Conservation (phyloP, 35 echinoderm and acorn worm genomes). For the Amphiura filiformis region DNA sequence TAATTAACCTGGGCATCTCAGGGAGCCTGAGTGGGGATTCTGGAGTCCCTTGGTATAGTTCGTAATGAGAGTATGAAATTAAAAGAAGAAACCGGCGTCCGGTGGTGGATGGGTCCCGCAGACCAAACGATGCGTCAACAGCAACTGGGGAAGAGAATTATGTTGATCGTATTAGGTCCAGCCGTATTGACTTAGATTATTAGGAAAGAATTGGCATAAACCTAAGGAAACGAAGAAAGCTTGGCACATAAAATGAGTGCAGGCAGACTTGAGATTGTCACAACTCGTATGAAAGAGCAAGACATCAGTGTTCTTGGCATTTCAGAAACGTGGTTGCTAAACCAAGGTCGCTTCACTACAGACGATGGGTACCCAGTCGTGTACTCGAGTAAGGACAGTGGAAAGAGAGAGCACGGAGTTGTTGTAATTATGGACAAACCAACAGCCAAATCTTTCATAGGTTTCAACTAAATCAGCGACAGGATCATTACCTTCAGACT, state of each 20-base stretch:
- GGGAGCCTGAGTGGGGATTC: neutral
- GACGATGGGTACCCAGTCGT: slow-evolving; percentile 14
- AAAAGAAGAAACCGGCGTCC: slow-evolving; percentile 4
- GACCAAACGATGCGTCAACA: slow-evolving; percentile 32
- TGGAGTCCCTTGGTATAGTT: slow-evolving; percentile 8
- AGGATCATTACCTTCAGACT: slow-evolving; percentile 33
- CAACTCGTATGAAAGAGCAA: slow-evolving; percentile 14
- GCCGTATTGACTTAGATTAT: slow-evolving; percentile 3
- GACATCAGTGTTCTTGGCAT: slow-evolving; percentile 26
- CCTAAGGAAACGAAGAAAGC: slow-evolving; percentile 15
- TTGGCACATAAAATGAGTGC: slow-evolving; percentile 19
- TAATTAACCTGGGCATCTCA: neutral
- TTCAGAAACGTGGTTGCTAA: slow-evolving; percentile 32
- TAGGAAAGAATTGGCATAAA: neutral
- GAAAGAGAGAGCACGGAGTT: slow-evolving; percentile 28
- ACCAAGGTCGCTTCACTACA: slow-evolving; percentile 30
- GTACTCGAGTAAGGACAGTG: slow-evolving; percentile 31
- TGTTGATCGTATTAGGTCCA: neutral
- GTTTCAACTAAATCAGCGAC: slow-evolving; percentile 29
- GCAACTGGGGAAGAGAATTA: slow-evolving; percentile 32
- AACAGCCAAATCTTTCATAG: slow-evolving; percentile 5
- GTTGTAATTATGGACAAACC: slow-evolving; percentile 21
- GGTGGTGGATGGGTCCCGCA: slow-evolving; percentile 47
- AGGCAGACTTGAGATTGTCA: slow-evolving; percentile 12
- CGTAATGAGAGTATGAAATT: slow-evolving; percentile 29